Evolutionary conservation across 2,888 invertebrate genomes (phyloP), one percentile per base, ranked within the genome.

Genomic region (Clusia tigrina): DNA sequence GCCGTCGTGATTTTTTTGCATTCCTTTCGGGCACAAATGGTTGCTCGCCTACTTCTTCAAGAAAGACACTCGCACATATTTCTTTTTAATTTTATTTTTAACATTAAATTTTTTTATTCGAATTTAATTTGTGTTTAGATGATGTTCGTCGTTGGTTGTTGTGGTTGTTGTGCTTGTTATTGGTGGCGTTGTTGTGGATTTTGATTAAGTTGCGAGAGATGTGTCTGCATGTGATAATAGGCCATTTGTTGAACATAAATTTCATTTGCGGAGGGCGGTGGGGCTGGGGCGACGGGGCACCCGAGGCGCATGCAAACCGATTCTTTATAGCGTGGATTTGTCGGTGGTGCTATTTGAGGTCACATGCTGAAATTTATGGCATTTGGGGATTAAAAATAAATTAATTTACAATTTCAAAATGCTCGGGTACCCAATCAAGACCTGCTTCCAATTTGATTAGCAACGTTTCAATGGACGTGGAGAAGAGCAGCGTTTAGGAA

Each of bases 31-130:
- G n/a, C n/a, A n/a, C n/a, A n/a, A n/a, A n/a, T n/a, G n/a, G n/a
- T n/a, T n/a, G n/a, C n/a, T n/a, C n/a, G n/a, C n/a, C n/a, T n/a
- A n/a, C n/a, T n/a, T n/a, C n/a, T n/a, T n/a, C n/a, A 51, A 51
- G n/a, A n/a, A n/a, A n/a, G n/a, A 32, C 32, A 32, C 32, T 6
- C 32, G 12, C 32, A 32, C 32, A 32, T 32, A 42, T n/a, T n/a
- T n/a, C n/a, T n/a, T n/a, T n/a, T n/a, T n/a, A n/a, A n/a, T n/a
- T 18, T 20, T 20, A 48, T 48, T 48, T 48, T 20, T 48, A 18
- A 48, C 42, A 20, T 18, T 20, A 57, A 57, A 57, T 57, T 42
- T 15, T 57, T 23, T 57, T 2, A 53, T 12, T 17, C 2, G 15
- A n/a, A 25, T 53, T 51, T 24, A n/a, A 25, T 20, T 24, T 10